A percentile compares a stretch with the other conserved stretches of the same genome.
Conservation (phyloP, 2,888 invertebrate species). For the Cerceris ruficornis region DNA sequence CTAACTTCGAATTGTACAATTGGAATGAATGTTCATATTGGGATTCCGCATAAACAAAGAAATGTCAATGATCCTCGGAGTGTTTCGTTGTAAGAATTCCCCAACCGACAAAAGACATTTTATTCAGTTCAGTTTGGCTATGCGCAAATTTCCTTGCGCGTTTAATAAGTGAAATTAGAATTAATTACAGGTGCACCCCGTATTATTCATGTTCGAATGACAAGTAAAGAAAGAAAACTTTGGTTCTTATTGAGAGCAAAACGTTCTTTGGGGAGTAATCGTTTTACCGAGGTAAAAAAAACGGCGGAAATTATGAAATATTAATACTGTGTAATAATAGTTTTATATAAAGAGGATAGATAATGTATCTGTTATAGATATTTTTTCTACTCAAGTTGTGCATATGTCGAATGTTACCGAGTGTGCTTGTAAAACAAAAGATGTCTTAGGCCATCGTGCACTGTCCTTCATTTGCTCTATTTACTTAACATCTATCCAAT, state of each 20-base stretch:
- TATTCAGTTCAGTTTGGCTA: slow-evolving; percentile 42
- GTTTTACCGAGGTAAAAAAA: slow-evolving; percentile 49
- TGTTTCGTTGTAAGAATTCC: slow-evolving; percentile 70
- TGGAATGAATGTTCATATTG: slow-evolving; percentile 65
- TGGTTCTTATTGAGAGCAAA: slow-evolving; percentile 37
- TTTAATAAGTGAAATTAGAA: slow-evolving; percentile 34
- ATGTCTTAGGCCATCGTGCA: slow-evolving; percentile 67
- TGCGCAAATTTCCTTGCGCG: slow-evolving; percentile 24
- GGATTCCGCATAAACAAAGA: slow-evolving; percentile 69
- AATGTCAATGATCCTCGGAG: slow-evolving; percentile 65
- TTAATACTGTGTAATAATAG: slow-evolving; percentile 71
- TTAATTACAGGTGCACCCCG: slow-evolving; percentile 43
- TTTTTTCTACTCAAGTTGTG: slow-evolving; percentile 76
- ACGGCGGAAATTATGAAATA: slow-evolving; percentile 64
- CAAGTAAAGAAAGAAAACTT: slow-evolving; percentile 15
- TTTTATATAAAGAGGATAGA: slow-evolving; percentile 74
- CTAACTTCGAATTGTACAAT: slow-evolving; percentile 68
- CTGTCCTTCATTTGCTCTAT: slow-evolving; percentile 67
- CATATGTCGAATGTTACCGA: slow-evolving; percentile 72
- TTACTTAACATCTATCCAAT: slow-evolving; percentile 28
- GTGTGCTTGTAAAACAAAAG: slow-evolving; percentile 70
- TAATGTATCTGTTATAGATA: slow-evolving; percentile 75
- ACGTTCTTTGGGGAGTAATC: slow-evolving; percentile 46
- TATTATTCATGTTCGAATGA: slow-evolving; percentile 37
- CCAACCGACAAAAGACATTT: slow-evolving; percentile 49